Percentiles rank a stretch among this genome's conserved stretches.
These are phyloP conservation scores for Oncopodura yosiiana DNA, from an alignment of 1,140 invertebrate genomes.

Conservation along the genomic window DNA sequence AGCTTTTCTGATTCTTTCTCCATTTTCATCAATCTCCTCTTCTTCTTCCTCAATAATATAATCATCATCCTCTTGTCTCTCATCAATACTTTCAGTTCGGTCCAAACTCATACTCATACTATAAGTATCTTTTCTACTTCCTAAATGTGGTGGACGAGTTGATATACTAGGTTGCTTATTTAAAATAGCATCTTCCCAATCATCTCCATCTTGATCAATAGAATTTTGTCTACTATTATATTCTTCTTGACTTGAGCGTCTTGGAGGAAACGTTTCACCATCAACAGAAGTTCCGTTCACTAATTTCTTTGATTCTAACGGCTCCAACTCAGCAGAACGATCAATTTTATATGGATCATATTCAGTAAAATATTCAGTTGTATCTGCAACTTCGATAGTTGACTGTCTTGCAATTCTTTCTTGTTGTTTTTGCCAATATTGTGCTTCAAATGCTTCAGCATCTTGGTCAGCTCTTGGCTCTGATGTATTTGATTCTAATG, in stretches of 20 bases:
- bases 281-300: background rate
- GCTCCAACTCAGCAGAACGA: background rate
- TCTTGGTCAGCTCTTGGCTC: constrained; percentile 17
- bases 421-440: constrained; percentile 34
- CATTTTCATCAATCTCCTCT: background rate
- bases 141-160: background rate
- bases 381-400: constrained; percentile 13
- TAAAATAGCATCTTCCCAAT: constrained; percentile 12
- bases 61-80: constrained; percentile 28
- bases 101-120: constrained; percentile 5
- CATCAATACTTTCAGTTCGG: background rate
- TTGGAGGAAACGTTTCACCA: background rate
- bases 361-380: constrained; percentile 9
- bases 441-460: constrained; percentile 32
- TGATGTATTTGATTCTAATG: constrained; percentile 32
- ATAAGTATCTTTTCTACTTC: constrained; percentile 7
- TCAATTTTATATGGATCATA: constrained; percentile 21
- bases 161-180: constrained; percentile 13
- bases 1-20: background rate
- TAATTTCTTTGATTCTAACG: background rate
- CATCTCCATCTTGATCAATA: constrained; percentile 8
- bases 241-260: constrained; percentile 13
- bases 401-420: constrained; percentile 33
- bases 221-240: constrained; percentile 14
- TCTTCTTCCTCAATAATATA: constrained; percentile 20